A percentile compares a stretch with the other conserved stretches of the same genome.
Conservation (phyloP, 2,797 vertebrate genomes). For the Okamejei kenojei region DNA sequence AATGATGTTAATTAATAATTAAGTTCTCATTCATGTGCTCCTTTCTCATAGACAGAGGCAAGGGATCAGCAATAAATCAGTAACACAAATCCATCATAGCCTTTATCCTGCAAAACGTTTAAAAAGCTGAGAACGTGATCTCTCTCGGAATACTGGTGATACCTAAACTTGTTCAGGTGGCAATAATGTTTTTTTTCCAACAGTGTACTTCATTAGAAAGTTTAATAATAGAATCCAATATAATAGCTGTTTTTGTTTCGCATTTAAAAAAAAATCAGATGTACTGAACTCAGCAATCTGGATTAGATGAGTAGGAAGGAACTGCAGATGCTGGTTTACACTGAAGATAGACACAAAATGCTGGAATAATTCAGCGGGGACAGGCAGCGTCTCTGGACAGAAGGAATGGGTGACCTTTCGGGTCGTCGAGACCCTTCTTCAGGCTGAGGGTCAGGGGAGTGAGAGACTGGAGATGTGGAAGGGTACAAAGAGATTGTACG, state of each 20-base stretch:
- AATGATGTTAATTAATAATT: slow-evolving; percentile 30
- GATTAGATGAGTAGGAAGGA: background rate
- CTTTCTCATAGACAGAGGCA: background rate
- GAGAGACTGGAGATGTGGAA: too few species aligned
- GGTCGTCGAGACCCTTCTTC: too few species aligned
- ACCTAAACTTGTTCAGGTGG: background rate
- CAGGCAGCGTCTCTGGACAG: too few species aligned
- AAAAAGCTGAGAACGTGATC: background rate
- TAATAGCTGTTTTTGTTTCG: background rate
- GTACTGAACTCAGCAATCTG: background rate
- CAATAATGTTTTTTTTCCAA: background rate
- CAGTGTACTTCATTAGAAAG: background rate
- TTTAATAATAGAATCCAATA: background rate
- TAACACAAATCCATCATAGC: slow-evolving; percentile 4
- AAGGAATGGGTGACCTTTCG: too few species aligned
- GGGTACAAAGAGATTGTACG: too few species aligned
- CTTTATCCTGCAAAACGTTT: background rate
- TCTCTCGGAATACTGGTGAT: background rate
- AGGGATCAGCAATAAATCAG: background rate
- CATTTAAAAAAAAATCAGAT: background rate
- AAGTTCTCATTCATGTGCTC: background rate
- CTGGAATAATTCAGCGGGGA: too few species aligned
- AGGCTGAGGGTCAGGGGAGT: too few species aligned
- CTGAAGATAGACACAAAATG: too few species aligned
- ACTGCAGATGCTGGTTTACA: too few species aligned